phyloP scores from a whole-genome alignment of 2,113 vertebrate genomes.

The Syngnathus typhle region DNA sequence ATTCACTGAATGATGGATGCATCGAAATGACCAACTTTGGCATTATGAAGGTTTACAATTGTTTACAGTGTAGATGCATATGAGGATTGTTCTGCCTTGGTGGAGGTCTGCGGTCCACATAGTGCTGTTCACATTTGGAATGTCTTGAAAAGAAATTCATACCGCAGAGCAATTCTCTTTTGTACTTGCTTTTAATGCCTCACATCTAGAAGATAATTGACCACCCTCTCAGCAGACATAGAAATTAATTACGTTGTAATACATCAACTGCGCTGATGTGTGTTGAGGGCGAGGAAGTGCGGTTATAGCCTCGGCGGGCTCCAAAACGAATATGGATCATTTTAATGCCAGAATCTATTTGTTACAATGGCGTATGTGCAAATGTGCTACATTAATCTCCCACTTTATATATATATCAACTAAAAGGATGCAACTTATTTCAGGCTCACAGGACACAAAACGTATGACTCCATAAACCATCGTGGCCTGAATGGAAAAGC shows the following conservation, averaged over 20 bases:
- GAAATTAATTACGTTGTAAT: conserved; percentile 63
- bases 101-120: background rate
- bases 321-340: conserved; percentile 28
- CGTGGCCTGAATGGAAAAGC: conserved; percentile 7
- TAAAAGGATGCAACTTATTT: conserved; percentile 25
- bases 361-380: conserved; percentile 23
- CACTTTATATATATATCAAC: conserved; percentile 14
- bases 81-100: background rate
- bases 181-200: conserved; percentile 49
- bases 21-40: background rate
- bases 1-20: too few relatives aligned
- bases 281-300: conserved; percentile 33
- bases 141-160: conserved; percentile 47
- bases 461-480: conserved; percentile 19
- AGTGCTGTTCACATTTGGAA: background rate
- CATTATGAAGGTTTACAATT: background rate
- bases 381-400: conserved; percentile 35
- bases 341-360: conserved; percentile 28
- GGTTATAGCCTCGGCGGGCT: conserved; percentile 33
- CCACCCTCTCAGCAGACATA: conserved; percentile 49
- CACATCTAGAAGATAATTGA: conserved; percentile 57
- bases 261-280: conserved; percentile 45
- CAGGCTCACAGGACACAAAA: conserved; percentile 29
- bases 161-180: conserved; percentile 46
- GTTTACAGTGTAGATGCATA: background rate